phyloP scores from a whole-genome alignment of 2,113 vertebrate species.

The Pelusios castaneus region DNA sequence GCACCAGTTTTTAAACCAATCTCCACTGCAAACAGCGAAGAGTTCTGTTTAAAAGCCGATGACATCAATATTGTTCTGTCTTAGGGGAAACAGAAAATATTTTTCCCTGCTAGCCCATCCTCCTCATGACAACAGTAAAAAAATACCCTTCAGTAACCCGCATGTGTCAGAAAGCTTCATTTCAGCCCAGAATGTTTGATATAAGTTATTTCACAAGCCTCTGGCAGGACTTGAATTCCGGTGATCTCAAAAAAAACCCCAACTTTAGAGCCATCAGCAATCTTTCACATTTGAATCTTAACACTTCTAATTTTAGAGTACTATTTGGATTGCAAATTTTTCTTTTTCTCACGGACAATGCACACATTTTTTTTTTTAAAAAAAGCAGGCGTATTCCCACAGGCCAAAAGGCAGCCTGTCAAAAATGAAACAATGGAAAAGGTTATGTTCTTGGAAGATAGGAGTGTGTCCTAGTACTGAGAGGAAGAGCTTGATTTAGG shows the following conservation, averaged over 20 bases:
- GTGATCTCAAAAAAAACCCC: slow-evolving; percentile 71
- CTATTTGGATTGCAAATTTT: slow-evolving; percentile 64
- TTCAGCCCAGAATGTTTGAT: slow-evolving; percentile 67
- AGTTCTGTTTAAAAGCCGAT: slow-evolving; percentile 7
- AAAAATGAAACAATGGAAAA: slow-evolving; percentile 17
- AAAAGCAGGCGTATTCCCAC: slow-evolving; percentile 16
- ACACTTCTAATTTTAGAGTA: slow-evolving; percentile 77
- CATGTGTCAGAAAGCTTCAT: slow-evolving; percentile 55
- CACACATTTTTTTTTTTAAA: slow-evolving; percentile 51
- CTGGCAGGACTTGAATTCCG: slow-evolving; percentile 68
- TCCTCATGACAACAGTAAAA: slow-evolving; percentile 68
- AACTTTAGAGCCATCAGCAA: slow-evolving; percentile 71
- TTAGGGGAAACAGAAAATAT: not conserved
- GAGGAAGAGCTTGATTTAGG: not conserved
- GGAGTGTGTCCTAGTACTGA: not conserved
- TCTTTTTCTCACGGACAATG: slow-evolving; percentile 64
- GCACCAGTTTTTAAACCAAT: not conserved
- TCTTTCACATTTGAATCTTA: slow-evolving; percentile 72
- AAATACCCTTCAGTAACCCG: slow-evolving; percentile 72
- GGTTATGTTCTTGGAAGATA: not conserved
- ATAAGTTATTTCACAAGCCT: slow-evolving; percentile 77
- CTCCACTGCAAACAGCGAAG: not conserved
- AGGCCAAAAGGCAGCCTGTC: not conserved
- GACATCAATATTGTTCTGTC: not conserved
- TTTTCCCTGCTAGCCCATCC: slow-evolving; percentile 52